Conservation (phyloP, 2,113 vertebrate species). For the Eulemur rufifrons region DNA sequence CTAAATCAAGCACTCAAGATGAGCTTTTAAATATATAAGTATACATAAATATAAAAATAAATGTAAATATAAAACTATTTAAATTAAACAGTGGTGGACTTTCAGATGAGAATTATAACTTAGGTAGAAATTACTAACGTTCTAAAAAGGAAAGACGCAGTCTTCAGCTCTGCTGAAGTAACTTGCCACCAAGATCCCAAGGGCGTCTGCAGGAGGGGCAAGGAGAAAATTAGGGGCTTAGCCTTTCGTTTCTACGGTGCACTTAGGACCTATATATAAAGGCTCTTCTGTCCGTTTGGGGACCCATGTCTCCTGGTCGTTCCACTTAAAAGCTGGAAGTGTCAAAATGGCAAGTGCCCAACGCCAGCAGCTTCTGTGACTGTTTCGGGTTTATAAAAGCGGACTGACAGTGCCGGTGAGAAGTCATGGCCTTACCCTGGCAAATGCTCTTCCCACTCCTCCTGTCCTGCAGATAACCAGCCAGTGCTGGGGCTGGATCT, state of each 20-base stretch:
- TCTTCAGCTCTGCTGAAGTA: neutral
- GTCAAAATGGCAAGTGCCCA: neutral
- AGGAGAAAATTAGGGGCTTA: neutral
- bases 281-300: neutral
- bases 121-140: neutral
- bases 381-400: neutral
- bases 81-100: neutral
- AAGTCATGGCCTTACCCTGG: neutral
- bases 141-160: neutral
- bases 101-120: slow-evolving; percentile 18
- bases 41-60: neutral
- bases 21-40: slow-evolving; percentile 38
- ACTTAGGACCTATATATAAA: neutral
- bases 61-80: neutral
- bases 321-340: neutral
- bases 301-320: neutral
- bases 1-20: neutral
- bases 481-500: neutral
- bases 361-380: neutral
- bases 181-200: neutral
- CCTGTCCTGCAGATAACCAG: neutral
- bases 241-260: neutral
- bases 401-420: neutral
- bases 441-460: neutral
- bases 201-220: neutral